These are phyloP conservation scores for Nibea coibor DNA, from an alignment of 2,113 vertebrate species.

Conservation along the genomic window DNA sequence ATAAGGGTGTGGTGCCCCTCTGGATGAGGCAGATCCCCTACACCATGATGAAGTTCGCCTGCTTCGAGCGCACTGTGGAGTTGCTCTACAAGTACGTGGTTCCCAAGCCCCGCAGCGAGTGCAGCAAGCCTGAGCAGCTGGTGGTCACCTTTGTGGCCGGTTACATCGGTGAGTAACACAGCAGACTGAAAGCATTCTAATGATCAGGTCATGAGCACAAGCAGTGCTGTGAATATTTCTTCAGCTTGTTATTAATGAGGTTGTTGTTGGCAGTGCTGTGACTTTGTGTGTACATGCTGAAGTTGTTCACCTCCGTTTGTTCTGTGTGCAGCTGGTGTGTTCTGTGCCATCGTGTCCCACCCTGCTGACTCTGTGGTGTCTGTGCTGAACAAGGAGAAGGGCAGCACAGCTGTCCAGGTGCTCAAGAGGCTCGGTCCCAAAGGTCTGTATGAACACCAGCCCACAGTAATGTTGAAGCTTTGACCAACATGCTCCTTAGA, in stretches of 20 bases:
- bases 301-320: too few relatives aligned
- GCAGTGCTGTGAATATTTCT: too few relatives aligned
- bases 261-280: too few relatives aligned
- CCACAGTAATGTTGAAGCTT: not conserved
- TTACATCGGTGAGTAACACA: slow-evolving; percentile 92
- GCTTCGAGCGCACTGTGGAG: slow-evolving; percentile 98
- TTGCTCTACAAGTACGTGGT: slow-evolving; percentile 93
- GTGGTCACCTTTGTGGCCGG: slow-evolving; percentile 96
- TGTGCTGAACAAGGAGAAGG: slow-evolving; percentile 96
- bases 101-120: slow-evolving; percentile 96
- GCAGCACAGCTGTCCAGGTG: slow-evolving; percentile 91
- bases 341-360: slow-evolving; percentile 98
- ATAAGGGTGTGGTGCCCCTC: slow-evolving; percentile 96
- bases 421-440: slow-evolving; percentile 91
- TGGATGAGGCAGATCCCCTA: slow-evolving; percentile 99
- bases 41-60: slow-evolving; percentile 99
- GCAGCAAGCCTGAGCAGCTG: slow-evolving; percentile 92
- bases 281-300: too few relatives aligned
- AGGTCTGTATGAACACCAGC: slow-evolving; percentile 78
- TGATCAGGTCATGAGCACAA: too few relatives aligned
- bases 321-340: slow-evolving; percentile 90
- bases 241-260: too few relatives aligned
- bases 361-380: slow-evolving; percentile 98
- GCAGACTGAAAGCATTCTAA: too few relatives aligned
- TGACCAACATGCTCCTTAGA: slow-evolving; percentile 92